Evolutionary conservation across 2,113 vertebrate species (phyloP).

Genomic region (Platycercus adscitus): DNA sequence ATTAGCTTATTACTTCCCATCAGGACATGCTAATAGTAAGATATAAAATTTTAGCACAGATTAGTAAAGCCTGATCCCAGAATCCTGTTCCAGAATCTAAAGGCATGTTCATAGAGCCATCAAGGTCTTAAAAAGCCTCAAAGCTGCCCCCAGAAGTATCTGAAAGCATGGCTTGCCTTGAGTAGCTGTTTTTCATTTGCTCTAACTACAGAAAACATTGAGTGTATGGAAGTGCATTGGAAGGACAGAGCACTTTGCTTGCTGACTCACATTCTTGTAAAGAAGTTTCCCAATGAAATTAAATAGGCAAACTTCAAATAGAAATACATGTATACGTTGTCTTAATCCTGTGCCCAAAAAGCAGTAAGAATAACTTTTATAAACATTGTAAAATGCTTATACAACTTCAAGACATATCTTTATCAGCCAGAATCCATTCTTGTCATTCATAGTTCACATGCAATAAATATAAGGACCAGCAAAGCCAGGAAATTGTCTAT

Average conservation of each 20-base stretch:
- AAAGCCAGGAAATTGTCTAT: background rate
- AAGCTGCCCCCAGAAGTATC: background rate
- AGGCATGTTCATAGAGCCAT: fast-evolving
- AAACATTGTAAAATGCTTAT: background rate
- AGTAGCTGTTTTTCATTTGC: background rate
- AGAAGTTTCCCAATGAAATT: background rate
- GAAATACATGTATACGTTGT: background rate
- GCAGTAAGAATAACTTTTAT: background rate
- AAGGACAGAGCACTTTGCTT: background rate
- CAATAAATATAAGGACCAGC: background rate
- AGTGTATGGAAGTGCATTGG: background rate
- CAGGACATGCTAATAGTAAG: fast-evolving
- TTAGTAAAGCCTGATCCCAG: background rate
- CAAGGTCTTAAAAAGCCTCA: background rate
- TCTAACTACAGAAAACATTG: background rate
- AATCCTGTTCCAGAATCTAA: background rate
- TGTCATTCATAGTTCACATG: background rate
- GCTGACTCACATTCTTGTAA: background rate
- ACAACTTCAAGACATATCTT: background rate
- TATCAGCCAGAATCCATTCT: background rate
- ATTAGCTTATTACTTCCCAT: background rate
- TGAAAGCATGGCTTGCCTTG: background rate
- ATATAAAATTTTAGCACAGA: background rate
- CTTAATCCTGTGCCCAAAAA: background rate
- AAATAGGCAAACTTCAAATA: background rate